Conservation (phyloP, 2,113 vertebrate species). For the Notechis scutatus region DNA sequence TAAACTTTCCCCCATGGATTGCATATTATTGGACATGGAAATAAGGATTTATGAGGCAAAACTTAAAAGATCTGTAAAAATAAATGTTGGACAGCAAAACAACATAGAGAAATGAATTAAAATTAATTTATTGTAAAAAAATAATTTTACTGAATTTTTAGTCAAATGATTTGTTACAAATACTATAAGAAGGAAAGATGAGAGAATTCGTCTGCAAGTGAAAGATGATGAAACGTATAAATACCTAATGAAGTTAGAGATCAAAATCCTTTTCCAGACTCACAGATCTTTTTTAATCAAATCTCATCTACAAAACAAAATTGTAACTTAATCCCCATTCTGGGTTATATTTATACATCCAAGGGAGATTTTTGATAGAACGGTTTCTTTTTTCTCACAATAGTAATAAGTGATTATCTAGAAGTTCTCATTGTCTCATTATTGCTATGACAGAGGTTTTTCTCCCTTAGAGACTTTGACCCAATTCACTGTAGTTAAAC, state of each 20-base stretch:
- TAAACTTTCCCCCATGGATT: background rate
- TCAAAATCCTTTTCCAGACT: background rate
- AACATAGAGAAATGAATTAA: background rate
- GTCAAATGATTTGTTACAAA: background rate
- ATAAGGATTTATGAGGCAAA: background rate
- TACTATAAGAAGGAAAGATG: background rate
- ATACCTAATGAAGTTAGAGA: background rate
- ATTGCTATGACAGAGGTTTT: background rate
- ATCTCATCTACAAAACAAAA: background rate
- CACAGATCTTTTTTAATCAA: background rate
- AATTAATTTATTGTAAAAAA: background rate
- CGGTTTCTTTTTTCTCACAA: background rate
- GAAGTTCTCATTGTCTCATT: background rate
- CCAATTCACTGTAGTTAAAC: background rate
- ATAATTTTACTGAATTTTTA: background rate
- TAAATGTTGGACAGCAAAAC: background rate
- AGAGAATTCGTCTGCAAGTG: background rate
- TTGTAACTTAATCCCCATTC: background rate
- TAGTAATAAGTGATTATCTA: background rate
- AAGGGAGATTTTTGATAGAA: background rate
- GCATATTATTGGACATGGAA: background rate
- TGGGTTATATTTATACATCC: background rate
- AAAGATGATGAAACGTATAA: background rate
- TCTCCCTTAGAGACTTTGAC: background rate
- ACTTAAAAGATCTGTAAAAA: background rate